These are phyloP conservation scores for Heteromyza rotundicornis DNA, from an alignment of 2,888 invertebrate genomes.

Conservation along the genomic window DNA sequence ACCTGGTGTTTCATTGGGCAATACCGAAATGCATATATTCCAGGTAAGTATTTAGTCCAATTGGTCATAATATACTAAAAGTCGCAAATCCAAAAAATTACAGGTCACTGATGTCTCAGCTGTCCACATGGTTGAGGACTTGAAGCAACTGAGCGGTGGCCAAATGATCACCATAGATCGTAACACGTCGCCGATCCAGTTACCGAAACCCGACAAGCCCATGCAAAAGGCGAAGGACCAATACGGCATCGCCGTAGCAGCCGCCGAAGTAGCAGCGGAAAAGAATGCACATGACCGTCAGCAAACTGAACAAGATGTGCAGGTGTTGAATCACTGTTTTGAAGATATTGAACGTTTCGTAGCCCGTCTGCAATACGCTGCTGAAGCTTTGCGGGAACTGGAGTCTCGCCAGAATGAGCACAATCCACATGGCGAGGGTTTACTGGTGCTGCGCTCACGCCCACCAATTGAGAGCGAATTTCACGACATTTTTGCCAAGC, in stretches of 20 bases:
- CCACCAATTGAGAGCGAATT: constrained; percentile 96
- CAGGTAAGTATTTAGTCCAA: constrained; percentile 66
- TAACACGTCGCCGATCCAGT: constrained; percentile 45
- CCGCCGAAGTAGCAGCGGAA: constrained; percentile 68
- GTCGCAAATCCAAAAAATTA: background rate
- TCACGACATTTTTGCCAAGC: constrained; percentile 96
- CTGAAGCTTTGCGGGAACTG: constrained; percentile 90
- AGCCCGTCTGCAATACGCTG: constrained; percentile 93
- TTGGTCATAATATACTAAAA: constrained; percentile 3
- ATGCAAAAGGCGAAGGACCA: constrained; percentile 51
- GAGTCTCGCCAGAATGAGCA: constrained; percentile 77
- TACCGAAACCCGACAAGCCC: constrained; percentile 40
- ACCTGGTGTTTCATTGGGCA: constrained; percentile 70
- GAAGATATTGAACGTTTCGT: constrained; percentile 99
- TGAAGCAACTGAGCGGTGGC: constrained; percentile 72
- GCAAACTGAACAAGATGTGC: constrained; percentile 92
- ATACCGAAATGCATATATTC: constrained; percentile 96
- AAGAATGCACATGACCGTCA: constrained; percentile 88
- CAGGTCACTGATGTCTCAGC: constrained; percentile 81
- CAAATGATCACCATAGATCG: constrained; percentile 66
- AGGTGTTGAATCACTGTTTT: constrained; percentile 94
- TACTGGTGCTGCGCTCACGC: constrained; percentile 90
- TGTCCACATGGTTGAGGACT: constrained; percentile 82
- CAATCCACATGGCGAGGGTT: constrained; percentile 81
- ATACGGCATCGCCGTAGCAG: constrained; percentile 54